Evolutionary conservation across 2,113 vertebrate genomes (phyloP).

Genomic region (Cisticola juncidis): DNA sequence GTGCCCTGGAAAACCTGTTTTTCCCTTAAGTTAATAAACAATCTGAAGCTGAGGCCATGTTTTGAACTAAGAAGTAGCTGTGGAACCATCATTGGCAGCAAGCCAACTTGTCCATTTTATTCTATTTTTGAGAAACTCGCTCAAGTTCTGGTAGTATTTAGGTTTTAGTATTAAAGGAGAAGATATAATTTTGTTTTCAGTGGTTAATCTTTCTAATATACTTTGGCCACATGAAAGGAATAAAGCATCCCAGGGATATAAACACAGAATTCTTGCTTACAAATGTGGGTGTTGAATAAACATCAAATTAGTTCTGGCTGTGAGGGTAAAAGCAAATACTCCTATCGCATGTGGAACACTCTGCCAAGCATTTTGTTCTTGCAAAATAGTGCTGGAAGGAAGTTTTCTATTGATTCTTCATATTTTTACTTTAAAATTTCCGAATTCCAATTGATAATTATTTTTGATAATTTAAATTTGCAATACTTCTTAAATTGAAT

Average conservation of each 20-base stretch:
- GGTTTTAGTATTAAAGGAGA: neutral
- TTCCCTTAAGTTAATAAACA: neutral
- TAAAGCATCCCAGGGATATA: neutral
- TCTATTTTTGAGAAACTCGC: neutral
- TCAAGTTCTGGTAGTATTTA: neutral
- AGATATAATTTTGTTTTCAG: neutral
- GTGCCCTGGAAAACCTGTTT: neutral
- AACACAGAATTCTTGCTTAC: neutral
- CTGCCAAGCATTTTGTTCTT: neutral
- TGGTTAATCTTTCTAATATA: neutral
- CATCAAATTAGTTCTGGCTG: constrained; percentile 5
- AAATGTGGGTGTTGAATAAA: constrained; percentile 10
- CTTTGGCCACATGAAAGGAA: neutral
- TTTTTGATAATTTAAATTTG: neutral
- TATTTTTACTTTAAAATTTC: neutral
- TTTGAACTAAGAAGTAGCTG: neutral
- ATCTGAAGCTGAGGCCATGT: neutral
- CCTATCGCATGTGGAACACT: neutral
- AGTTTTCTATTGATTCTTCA: neutral
- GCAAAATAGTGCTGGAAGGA: neutral
- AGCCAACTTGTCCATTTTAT: neutral
- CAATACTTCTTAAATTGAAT: neutral
- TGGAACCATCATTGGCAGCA: neutral
- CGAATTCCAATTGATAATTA: neutral
- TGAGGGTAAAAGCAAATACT: neutral